Conservation (phyloP, 1,140 invertebrate species). For the Bombus huntii region DNA sequence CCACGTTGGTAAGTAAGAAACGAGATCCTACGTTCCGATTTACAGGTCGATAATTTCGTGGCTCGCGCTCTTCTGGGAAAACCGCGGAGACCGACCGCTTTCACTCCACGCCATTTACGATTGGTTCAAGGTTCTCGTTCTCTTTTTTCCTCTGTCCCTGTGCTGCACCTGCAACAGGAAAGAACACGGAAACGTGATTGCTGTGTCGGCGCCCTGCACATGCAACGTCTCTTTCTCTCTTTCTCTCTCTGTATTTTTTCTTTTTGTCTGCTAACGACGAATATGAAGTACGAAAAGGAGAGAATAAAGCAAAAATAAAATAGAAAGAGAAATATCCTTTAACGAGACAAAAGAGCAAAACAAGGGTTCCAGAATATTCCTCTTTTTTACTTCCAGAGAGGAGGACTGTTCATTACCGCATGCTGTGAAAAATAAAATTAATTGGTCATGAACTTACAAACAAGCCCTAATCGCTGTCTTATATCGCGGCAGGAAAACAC, state of each 20-base stretch:
- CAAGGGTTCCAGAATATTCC: not conserved
- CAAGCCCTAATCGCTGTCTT: slow-evolving; percentile 38
- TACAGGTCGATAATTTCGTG: slow-evolving; percentile 71
- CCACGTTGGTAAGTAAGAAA: slow-evolving; percentile 47
- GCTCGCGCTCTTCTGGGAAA: slow-evolving; percentile 72
- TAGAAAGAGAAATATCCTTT: not conserved
- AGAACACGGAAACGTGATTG: slow-evolving; percentile 72
- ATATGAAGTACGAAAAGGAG: not conserved
- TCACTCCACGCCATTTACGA: slow-evolving; percentile 72
- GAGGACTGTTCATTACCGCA: not conserved
- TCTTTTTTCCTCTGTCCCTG: slow-evolving; percentile 39
- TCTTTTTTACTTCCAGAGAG: no score
- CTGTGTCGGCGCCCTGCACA: slow-evolving; percentile 44
- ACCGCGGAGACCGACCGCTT: slow-evolving; percentile 69
- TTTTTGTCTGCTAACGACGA: slow-evolving; percentile 27
- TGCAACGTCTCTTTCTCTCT: not conserved
- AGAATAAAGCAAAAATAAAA: not conserved
- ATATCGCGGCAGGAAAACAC: slow-evolving; percentile 11
- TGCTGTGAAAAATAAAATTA: slow-evolving; percentile 29
- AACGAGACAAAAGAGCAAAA: not conserved
- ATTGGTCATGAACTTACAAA: slow-evolving; percentile 40
- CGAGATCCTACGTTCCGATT: slow-evolving; percentile 62
- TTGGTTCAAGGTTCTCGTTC: slow-evolving; percentile 70
- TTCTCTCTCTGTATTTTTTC: not conserved
- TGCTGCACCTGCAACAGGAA: slow-evolving; percentile 69